Evolutionary conservation across 2,113 vertebrate genomes (phyloP).

Genomic region (Cairina moschata): DNA sequence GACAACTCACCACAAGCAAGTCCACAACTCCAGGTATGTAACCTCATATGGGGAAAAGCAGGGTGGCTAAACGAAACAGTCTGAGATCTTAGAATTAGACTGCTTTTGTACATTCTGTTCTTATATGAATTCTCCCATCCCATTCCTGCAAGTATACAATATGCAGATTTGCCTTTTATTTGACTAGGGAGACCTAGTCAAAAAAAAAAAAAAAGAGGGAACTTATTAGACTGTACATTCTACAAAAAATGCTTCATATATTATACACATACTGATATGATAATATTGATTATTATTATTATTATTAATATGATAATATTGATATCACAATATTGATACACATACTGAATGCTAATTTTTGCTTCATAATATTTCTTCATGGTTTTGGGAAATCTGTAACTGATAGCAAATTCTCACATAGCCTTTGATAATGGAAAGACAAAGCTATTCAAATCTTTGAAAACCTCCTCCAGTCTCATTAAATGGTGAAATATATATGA

Average conservation of each 20-base stretch:
- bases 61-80: background rate
- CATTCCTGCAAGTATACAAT: background rate
- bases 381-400: rapidly evolving
- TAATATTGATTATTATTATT: too few species aligned
- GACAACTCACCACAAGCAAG: background rate
- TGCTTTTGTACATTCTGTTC: background rate
- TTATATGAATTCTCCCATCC: rapidly evolving
- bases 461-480: background rate
- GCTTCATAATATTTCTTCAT: background rate
- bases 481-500: background rate
- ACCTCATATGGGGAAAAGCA: background rate
- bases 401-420: background rate
- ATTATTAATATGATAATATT: too few species aligned
- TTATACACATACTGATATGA: background rate
- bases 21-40: conserved; percentile 19
- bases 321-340: background rate
- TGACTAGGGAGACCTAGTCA: background rate
- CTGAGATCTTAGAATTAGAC: background rate
- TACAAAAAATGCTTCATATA: background rate
- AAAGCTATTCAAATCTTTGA: background rate
- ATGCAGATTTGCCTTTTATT: background rate
- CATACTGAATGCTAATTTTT: background rate
- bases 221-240: background rate
- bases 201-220: background rate
- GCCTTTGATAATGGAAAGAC: background rate